These are phyloP conservation scores for Pandemis heparana DNA, from an alignment of 2,888 invertebrate genomes.

Conservation along the genomic window DNA sequence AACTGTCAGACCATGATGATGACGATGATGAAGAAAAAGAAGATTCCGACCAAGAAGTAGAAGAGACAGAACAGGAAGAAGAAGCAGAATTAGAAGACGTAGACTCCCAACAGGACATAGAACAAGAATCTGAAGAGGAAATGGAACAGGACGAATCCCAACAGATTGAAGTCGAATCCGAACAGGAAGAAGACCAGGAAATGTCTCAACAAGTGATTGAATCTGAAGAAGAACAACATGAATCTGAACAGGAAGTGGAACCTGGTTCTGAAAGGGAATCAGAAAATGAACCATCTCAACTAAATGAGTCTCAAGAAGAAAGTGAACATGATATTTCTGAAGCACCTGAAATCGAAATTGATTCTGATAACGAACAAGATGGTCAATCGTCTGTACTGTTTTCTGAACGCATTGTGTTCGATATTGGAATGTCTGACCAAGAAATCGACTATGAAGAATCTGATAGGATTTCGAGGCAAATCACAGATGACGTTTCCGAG, in stretches of 20 bases:
- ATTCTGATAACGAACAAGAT: constrained; percentile 7
- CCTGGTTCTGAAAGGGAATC: background rate
- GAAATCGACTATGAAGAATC: constrained; percentile 27
- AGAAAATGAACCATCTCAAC: constrained; percentile 5
- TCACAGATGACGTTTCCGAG: constrained; percentile 25
- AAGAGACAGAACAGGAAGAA: constrained; percentile 16
- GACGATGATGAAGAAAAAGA: constrained; percentile 22
- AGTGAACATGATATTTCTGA: constrained; percentile 11
- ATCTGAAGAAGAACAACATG: constrained; percentile 49
- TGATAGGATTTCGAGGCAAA: constrained; percentile 19
- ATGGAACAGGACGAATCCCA: constrained; percentile 23
- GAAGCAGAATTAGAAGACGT: constrained; percentile 21
- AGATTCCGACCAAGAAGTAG: constrained; percentile 41
- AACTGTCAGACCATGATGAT: background rate
- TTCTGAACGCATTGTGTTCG: constrained; percentile 27
- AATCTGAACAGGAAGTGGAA: constrained; percentile 42
- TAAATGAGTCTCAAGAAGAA: constrained; percentile 9
- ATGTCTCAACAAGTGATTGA: constrained; percentile 17
- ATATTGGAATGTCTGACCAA: constrained; percentile 29
- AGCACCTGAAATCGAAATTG: constrained; percentile 7
- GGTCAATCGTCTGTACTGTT: constrained; percentile 4
- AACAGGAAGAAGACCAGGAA: constrained; percentile 11
- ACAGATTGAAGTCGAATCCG: background rate
- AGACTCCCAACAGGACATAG: constrained; percentile 15
- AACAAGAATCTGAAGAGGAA: constrained; percentile 13